A percentile compares a stretch with the other conserved stretches of the same genome.
These are phyloP conservation scores for Cecropterus lyciades DNA, from an alignment of 1,140 invertebrate species.

Conservation along the genomic window DNA sequence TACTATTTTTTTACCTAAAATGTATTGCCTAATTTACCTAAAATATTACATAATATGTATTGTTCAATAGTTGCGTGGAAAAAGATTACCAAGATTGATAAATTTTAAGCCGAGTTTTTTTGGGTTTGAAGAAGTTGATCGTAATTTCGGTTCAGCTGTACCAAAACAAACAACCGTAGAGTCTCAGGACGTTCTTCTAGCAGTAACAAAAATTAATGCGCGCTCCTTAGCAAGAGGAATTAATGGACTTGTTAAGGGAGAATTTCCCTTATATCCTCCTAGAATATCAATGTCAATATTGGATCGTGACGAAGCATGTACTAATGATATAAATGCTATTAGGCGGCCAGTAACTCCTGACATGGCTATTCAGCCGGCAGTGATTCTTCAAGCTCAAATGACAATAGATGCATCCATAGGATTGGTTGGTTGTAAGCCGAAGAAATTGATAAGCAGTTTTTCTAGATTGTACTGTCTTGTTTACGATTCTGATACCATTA, in stretches of 20 bases:
- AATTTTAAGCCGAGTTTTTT: slow-evolving; percentile 44
- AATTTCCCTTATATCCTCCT: slow-evolving; percentile 64
- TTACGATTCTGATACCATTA: slow-evolving; percentile 40
- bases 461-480: slow-evolving; percentile 62
- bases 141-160: slow-evolving; percentile 42
- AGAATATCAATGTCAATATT: slow-evolving; percentile 32
- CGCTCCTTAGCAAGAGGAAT: slow-evolving; percentile 51
- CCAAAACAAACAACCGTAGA: slow-evolving; percentile 40
- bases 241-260: slow-evolving; percentile 59
- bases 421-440: slow-evolving; percentile 64
- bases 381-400: slow-evolving; percentile 68
- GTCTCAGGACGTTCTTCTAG: slow-evolving; percentile 57
- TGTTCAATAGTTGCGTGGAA: slow-evolving; percentile 58
- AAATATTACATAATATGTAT: no score
- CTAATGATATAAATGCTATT: slow-evolving; percentile 66
- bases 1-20: no score
- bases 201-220: slow-evolving; percentile 64
- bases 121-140: slow-evolving; percentile 55
- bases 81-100: slow-evolving; percentile 31
- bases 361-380: slow-evolving; percentile 48
- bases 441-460: slow-evolving; percentile 43
- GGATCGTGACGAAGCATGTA: slow-evolving; percentile 52
- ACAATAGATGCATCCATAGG: slow-evolving; percentile 65
- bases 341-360: slow-evolving; percentile 41
- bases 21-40: no score